Base-by-base conservation (phyloP, 2,888 invertebrate genomes). In the Harmothoe impar region DNA sequence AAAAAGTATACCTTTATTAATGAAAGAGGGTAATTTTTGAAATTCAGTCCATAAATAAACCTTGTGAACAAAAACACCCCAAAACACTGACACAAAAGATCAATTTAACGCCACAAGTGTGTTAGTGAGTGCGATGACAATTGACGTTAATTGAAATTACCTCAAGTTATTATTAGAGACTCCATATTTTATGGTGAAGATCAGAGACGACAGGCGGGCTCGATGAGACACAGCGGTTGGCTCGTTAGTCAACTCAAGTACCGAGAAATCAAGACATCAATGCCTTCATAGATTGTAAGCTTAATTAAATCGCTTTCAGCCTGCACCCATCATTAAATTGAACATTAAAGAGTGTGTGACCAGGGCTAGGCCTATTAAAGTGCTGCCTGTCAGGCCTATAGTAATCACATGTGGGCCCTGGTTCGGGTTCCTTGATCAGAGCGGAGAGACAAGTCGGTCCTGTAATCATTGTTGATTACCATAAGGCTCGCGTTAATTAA, bases 291-390 rank as follows among this genome's bases (percentile, higher is more conserved):
- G 62, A 62, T n/a, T 62, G 62, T 62, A 15, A 62, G 72, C 72
- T 29, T 72, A 72, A 72, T 72, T 72, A 72, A 72, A 29, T 29
- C 25, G 25, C 29, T 25, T 72, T 29, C 72, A 29, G 29, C 72
- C 5, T 29, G n/a, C 25, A 29, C 29, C 72, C 29, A 29, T 25
- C 72, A 72, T 72, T 25, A 72, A 23, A 25, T 15, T 7, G 31
- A 29, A 72, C 72, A 72, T 72, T 72, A 72, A 72, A 72, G 72
- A 72, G 62, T 62, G 62, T 62, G 62, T n/a, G n/a, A n/a, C 25
- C 72, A 72, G 29, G 29, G 3, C 29, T 15, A 72, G 5, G 72
- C 29, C 72, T 29, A 72, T 68, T 68, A 68, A 23, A n/a, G 68
- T n/a, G n/a, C 5, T 72, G 29, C n/a, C 25, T 72, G 25, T 72